Base-by-base conservation (phyloP, 2,888 invertebrate genomes). In the Caenorhabditis becei region DNA sequence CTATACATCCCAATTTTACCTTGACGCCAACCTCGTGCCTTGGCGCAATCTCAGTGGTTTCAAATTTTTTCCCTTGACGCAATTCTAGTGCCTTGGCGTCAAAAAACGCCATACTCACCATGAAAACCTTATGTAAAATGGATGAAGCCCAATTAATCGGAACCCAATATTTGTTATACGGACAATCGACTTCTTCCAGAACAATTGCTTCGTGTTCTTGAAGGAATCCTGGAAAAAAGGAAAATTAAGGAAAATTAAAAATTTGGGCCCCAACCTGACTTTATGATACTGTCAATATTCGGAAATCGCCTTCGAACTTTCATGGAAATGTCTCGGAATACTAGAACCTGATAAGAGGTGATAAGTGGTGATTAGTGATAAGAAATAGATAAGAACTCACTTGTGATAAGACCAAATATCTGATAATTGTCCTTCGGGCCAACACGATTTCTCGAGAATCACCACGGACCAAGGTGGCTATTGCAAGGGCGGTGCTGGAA, bases 81-180 rank as follows among this genome's bases (percentile, higher is more conserved):
- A n/a, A n/a, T n/a, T n/a, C n/a, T n/a, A n/a, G n/a, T n/a, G n/a
- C n/a, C n/a, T n/a, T n/a, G n/a, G n/a, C n/a, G n/a, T n/a, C n/a
- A n/a, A n/a, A n/a, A n/a, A n/a, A n/a, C n/a, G n/a, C n/a, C n/a
- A n/a, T n/a, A 75, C 67, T 63, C 58, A 77, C 77, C 32, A 26
- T 35, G 32, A 80, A 77, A 16, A 67, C 41, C 58, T 79, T 74
- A 11, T 75, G 63, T 4, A 82, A 53, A 4, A 86, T 61, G 0
- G 83, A 41, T 10, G 80, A 65, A 8, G 88, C 82, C 90, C 90
- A 90, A 49, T 90, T 88, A 51, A 89, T 82, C 0, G 90, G 90
- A 14, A 89, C 83, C 90, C 90, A 90, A 66, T 89, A 89, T 65
- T 88, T 88, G 62, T 84, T 86, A 78, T 86, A 83, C 7, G 49